Base-by-base conservation (phyloP, 2,113 vertebrate species). In the Archocentrus centrarchus region DNA sequence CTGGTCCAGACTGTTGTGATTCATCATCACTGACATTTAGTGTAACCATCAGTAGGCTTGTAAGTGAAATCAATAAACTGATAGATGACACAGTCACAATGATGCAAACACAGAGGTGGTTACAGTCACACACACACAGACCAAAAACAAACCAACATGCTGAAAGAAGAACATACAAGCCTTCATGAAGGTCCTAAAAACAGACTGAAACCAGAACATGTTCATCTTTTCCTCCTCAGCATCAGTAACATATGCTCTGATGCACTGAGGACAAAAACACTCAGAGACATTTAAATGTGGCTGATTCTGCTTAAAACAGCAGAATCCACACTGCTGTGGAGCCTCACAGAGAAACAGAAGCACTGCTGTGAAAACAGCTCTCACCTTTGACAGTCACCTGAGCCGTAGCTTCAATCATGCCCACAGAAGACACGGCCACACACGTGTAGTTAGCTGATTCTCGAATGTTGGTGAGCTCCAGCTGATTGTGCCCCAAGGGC, bases 311-410 rank as follows among this genome's bases (percentile, higher is more conserved):
- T 44, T 44, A 44, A 44, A 44, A 62, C 60, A 62, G 18, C 30
- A 7, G 60, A 62, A 6, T 37, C 35, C 2, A 37, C 32, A 63
- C 18, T 37, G 35, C 11, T 63, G 32, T 63, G 32, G 18, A 63
- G 6, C 0, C 32, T 63, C 39, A 41, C 32, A 63, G 32, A 13
- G 37, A 32, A 37, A 63, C 61, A 63, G 32, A 37, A n/a, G 32
- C 18, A 37, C 61, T 63, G 32, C 0, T 63, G 32, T 63, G 61
- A 37, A 63, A 63, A 13, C 61, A 37, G 32, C 32, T 37, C 32
- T 63, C 61, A 63, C 61, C 61, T 63, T n/a, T 63, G 1, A 63
- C 32, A 37, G 32, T 63, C n/a, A 63, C 61, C 32, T 63, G 61
- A 63, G 6, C 6, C 37, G 61, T 63, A 63, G 61, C 32, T 63